Evolutionary conservation across 2,113 vertebrate genomes (phyloP).

Genomic region (Cochlearius cochlearius): DNA sequence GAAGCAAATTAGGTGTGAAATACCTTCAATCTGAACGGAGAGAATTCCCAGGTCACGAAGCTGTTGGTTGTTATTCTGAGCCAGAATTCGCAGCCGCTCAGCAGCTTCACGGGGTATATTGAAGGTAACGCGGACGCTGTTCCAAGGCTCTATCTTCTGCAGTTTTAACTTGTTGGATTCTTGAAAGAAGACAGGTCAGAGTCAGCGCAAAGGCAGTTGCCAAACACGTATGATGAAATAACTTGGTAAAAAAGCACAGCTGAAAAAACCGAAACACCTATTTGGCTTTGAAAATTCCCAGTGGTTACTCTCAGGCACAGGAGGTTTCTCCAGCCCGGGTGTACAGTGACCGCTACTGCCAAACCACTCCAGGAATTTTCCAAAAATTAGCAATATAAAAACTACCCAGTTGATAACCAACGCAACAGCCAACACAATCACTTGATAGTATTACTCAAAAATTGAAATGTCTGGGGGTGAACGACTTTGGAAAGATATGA

Average conservation of each 20-base stretch:
- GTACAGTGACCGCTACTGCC: background rate
- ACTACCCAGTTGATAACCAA: background rate
- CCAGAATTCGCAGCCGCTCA: conserved; percentile 89
- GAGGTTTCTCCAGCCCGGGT: background rate
- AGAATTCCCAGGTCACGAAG: conserved; percentile 96
- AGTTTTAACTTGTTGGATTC: conserved; percentile 83
- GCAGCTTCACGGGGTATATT: conserved; percentile 97
- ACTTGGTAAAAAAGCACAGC: background rate
- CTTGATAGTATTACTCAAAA: background rate
- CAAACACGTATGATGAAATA: fast-evolving
- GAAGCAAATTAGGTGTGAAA: background rate
- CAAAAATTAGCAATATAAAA: background rate
- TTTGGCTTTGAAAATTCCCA: background rate
- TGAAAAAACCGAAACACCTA: background rate
- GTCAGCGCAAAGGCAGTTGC: background rate
- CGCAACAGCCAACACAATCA: background rate
- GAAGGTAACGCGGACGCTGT: conserved; percentile 97
- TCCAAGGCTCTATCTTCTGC: conserved; percentile 94
- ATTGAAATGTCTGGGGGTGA: background rate
- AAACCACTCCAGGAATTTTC: background rate
- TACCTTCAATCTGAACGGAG: conserved; percentile 98
- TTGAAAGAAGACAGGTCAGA: conserved; percentile 36
- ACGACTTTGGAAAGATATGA: background rate
- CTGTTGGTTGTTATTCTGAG: conserved; percentile 97
- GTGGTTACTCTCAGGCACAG: background rate